Evolutionary conservation across 2,797 vertebrate species (phyloP), one percentile per base, ranked within the genome.

Genomic region (Tadarida brasiliensis): DNA sequence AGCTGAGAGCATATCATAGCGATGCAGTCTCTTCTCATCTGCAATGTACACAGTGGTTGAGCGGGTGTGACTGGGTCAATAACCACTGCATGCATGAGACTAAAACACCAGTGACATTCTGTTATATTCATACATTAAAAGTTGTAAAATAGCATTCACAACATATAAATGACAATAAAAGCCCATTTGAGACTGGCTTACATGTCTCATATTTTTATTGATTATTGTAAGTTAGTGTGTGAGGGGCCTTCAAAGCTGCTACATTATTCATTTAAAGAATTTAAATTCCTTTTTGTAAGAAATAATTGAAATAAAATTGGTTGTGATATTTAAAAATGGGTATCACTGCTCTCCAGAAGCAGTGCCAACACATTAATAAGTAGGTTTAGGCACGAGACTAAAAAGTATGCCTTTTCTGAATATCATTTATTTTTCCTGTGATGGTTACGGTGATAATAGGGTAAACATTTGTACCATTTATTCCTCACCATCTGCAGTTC

Each of bases 401-500:
- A 86, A 76, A 39, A 93, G 39, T 47, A 4, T 33, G 22, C 14
- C 74, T 95, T 96, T 95, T 39, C 73, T 71, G 35, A 39, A n/a
- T 74, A 35, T 74, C 78, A 90, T 70, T 94, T 54, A 22, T 87
- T 84, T 96, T 91, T 76, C 67, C 33, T 5, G 85, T 61, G 67
- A 81, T 0, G 28, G 35, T 57, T 94, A 49, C 51, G 61, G 61
- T 33, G 57, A 95, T 76, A 78, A 71, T 24, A 51, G 0, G 56
- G 39, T 94, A 97, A 96, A 91, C 44, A 49, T 81, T 77, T 44
- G 83, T 81, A 90, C 71, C 83, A 91, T 94, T 87, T 71, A 74
- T 61, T 83, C 28, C 11, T 30, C 82, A 94, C 57, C 87, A 91
- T 57, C 95, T 97, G 49, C 15, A 88, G 83, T 91, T 93, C 89